A percentile compares a stretch with the other conserved stretches of the same genome.
These are phyloP conservation scores for Beris morrisii DNA, from an alignment of 2,888 invertebrate species.

Conservation along the genomic window DNA sequence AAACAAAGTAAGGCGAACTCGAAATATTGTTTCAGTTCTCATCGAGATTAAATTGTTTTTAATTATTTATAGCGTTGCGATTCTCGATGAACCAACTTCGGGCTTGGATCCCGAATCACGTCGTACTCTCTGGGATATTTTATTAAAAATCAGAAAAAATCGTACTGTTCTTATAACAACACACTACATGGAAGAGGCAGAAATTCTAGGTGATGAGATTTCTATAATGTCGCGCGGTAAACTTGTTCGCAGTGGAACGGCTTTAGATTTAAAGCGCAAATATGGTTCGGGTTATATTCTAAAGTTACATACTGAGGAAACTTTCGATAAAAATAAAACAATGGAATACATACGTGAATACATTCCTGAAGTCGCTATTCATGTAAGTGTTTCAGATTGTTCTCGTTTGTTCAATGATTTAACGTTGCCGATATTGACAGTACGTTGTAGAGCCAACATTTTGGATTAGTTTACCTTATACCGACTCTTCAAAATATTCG, in stretches of 20 bases:
- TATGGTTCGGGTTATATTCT: constrained; percentile 58
- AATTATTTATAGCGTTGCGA: constrained; percentile 57
- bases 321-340: constrained; percentile 43
- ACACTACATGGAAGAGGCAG: constrained; percentile 96
- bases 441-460: constrained; percentile 51
- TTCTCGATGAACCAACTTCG: constrained; percentile 86
- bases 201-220: constrained; percentile 86
- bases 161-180: constrained; percentile 87
- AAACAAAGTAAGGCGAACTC: constrained; percentile 58
- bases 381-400: constrained; percentile 43
- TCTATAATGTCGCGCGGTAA: constrained; percentile 79
- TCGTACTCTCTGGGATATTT: constrained; percentile 83
- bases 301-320: constrained; percentile 46
- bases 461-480: constrained; percentile 60
- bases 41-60: constrained; percentile 33
- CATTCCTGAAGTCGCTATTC: constrained; percentile 46
- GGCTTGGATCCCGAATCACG: constrained; percentile 90
- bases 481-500: constrained; percentile 61
- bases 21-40: constrained; percentile 40
- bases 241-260: constrained; percentile 77
- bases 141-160: constrained; percentile 67
- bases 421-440: constrained; percentile 41
- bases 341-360: constrained; percentile 45
- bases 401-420: constrained; percentile 9
- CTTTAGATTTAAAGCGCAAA: constrained; percentile 77